These are phyloP conservation scores for Acleris literana DNA, from an alignment of 2,888 invertebrate genomes.

Conservation along the genomic window DNA sequence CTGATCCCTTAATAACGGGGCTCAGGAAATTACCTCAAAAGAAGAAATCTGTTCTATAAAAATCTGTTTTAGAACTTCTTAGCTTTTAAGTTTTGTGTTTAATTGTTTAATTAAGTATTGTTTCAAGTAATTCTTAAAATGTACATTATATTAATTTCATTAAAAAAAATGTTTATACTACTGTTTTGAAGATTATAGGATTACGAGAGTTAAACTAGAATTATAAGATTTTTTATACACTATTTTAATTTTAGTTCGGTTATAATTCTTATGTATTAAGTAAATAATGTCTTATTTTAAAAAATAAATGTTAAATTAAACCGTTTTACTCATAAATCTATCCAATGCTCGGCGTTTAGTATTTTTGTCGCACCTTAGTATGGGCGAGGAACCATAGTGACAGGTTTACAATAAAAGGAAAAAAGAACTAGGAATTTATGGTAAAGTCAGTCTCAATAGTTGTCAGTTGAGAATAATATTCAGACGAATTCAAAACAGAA, in stretches of 20 bases:
- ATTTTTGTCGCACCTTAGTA: neutral
- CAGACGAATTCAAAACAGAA: too few relatives aligned
- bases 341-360: neutral
- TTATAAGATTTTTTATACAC: neutral
- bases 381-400: too few relatives aligned
- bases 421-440: too few relatives aligned
- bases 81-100: constrained; percentile 11
- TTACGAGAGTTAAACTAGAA: too few relatives aligned
- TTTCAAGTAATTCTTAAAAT: neutral
- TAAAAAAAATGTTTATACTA: neutral
- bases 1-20: neutral
- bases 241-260: neutral
- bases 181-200: too few relatives aligned
- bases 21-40: neutral
- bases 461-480: too few relatives aligned
- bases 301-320: neutral
- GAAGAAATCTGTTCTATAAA: neutral
- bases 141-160: neutral
- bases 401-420: too few relatives aligned
- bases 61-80: neutral
- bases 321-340: neutral
- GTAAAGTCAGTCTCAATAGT: too few relatives aligned
- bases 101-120: neutral
- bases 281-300: neutral
- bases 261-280: neutral